A percentile compares a stretch with the other conserved stretches of the same genome.
Evolutionary conservation across 2,113 vertebrate genomes (phyloP).

Genomic region (Microtus pennsylvanicus): DNA sequence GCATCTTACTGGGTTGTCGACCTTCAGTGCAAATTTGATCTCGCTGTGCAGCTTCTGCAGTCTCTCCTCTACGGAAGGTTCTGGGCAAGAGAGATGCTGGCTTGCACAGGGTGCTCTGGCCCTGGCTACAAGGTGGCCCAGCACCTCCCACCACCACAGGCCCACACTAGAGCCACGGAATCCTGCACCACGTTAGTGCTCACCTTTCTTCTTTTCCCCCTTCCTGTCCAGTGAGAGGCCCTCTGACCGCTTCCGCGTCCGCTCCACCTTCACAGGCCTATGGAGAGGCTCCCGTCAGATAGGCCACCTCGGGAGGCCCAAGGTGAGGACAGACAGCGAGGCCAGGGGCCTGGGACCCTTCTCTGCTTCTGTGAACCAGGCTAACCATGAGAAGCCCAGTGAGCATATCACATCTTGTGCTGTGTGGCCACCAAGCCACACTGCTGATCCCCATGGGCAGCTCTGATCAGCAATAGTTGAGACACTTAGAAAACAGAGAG

Average conservation of each 20-base stretch:
- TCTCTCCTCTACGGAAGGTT: conserved; percentile 94
- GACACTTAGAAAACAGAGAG: neutral
- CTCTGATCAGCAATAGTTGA: neutral
- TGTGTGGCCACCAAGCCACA: neutral
- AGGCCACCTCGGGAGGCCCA: neutral
- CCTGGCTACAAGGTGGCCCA: neutral
- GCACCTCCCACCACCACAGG: neutral
- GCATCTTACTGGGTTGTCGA: conserved; percentile 95
- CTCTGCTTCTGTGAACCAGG: neutral
- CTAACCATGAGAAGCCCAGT: neutral
- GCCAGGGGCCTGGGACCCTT: neutral
- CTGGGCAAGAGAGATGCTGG: conserved; percentile 79
- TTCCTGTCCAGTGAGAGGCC: conserved; percentile 89
- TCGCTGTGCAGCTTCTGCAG: conserved; percentile 98
- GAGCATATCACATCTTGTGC: neutral
- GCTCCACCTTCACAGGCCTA: conserved; percentile 91
- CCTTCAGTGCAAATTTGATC: conserved; percentile 97
- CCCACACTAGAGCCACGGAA: no score
- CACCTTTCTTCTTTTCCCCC: conserved; percentile 96
- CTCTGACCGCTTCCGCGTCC: conserved; percentile 91
- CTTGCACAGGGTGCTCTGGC: neutral
- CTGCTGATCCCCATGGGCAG: neutral
- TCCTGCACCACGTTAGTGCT: conserved; percentile 37
- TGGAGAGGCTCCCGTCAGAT: neutral
- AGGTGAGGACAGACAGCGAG: neutral